Evolutionary conservation across 2,113 vertebrate genomes (phyloP), one percentile per base, ranked within the genome.

Genomic region (Paracanthobrama guichenoti): DNA sequence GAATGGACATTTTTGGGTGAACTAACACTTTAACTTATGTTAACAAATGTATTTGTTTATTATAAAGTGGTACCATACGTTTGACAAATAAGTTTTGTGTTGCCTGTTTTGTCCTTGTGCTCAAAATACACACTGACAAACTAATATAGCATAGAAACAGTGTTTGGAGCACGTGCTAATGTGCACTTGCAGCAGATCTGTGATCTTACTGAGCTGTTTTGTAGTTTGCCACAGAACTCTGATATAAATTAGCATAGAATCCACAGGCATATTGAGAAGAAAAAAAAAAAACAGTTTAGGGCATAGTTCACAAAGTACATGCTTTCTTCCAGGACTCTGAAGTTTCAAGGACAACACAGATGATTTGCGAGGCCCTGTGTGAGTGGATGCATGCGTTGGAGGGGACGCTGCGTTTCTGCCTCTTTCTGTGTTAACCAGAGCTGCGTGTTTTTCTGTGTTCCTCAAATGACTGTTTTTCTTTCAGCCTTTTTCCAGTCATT

Each of bases 341-440:
- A 55, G 83, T 90, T 86, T 90, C 87, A 87, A 88, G 91, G 82
- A 44, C 75, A 46, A 66, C 44, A 50, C 50, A 59, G 81, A 79
- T 59, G 53, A 44, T 44, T 73, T 75, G 57, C 22, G 13, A 31
- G 50, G 31, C 22, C 59, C 35, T 73, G 35, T 72, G 81, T 55
- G 75, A 28, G 50, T 69, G 50, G 53, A 39, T 62, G 39, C 20
- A 35, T 75, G 71, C 24, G n/a, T 18, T 44, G 22, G 31, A 78
- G 55, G 39, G 42, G 42, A 39, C 6, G 28, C 28, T 55, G 46
- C 24, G n/a, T 75, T 84, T 89, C 86, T 84, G 87, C 92, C 90
- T 90, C 77, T 84, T 77, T 87, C 48, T 86, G 59, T 82, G 60
- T 87, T 60, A 83, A 64, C 53, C 22, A 20, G 55, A 79, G 82